Evolutionary conservation across 2,797 vertebrate species (phyloP), one percentile per base, ranked within the genome.

Genomic region (Rhabdomys pumilio): DNA sequence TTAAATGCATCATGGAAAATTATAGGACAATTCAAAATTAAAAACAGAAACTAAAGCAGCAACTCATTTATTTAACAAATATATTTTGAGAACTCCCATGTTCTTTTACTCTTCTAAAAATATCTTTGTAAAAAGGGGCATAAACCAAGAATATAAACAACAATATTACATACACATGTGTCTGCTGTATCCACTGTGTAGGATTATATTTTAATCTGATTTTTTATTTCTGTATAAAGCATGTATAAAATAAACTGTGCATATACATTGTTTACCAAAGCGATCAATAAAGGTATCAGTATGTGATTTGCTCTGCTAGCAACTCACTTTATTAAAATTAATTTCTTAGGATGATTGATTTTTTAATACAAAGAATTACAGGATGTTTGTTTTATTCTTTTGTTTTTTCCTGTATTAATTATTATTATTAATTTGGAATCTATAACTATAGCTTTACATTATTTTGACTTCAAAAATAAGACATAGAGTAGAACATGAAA

Each of bases 31-130:
- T 90, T 92, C 92, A 97, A 96, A 93, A 50, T 93, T 82, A 89
- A 65, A 94, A 96, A 91, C 3, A 72, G 53, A 96, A 95, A 93
- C 91, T 55, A 94, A 90, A n/a, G 57, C 13, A 89, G 47, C 26
- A 55, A 50, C 73, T 57, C n/a, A 89, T n/a, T 92, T 6, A 84
- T 80, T 95, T 95, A 93, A 87, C 15, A 97, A 96, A 59, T n/a
- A 41, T 55, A 2, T 65, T 94, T 85, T 81, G 17, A 93, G 34
- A 85, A 88, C 0, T 57, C 75, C 31, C n/a, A 55, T 80, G 41
- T 89, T 67, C 6, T 20, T 79, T 89, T 34, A 84, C 6, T 63
- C 1, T 95, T 91, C 31, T 83, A 81, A 91, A 31, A 12, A 57
- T 81, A 73, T 50, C 4, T 73, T 19, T 10, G 69, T 47, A 76